Base-by-base conservation (phyloP, 2,113 vertebrate species). In the Hippocampus mohnikei region DNA sequence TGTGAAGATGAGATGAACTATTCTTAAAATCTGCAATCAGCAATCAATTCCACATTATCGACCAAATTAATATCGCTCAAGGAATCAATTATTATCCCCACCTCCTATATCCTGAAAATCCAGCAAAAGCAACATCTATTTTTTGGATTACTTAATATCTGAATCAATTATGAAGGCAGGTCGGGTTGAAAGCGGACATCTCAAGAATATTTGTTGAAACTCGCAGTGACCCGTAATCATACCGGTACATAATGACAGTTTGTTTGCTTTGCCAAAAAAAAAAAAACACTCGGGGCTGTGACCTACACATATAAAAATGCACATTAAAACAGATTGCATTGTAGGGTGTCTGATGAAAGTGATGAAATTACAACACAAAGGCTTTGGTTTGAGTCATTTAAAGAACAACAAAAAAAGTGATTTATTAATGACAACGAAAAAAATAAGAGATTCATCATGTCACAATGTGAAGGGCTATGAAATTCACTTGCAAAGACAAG, bases 121-220 rank as follows among this genome's bases (percentile, higher is more conserved):
- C 20, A 5, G 23, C 48, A 50, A 27, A 59, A 21, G 9, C 3
- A 20, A n/a, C 37, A 40, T n/a, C 5, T 12, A 40, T 37, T 61
- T 65, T 25, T 74, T 86, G 82, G 82, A 81, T 85, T 61, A 74
- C 42, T 61, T 59, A 66, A 81, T 72, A 66, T 68, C 77, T 74
- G 73, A 81, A 84, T 83, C 83, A 69, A 83, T 77, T 68, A 69
- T 69, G 58, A 48, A 42, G 77, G 72, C 76, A 84, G 75, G 81
- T 77, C 60, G 70, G 80, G 73, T 89, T 81, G 74, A 85, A 85
- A 88, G 83, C 74, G 67, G 52, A 66, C 71, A 78, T 79, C 66
- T 83, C 66, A 78, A 56, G 84, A 84, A 85, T 91, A 91, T 92
- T 92, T 92, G 84, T 75, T 85, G 87, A 87, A 91, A 91, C 88